Evolutionary conservation across 2,888 invertebrate species (phyloP), one percentile per base, ranked within the genome.

Genomic region (Blera fallax): DNA sequence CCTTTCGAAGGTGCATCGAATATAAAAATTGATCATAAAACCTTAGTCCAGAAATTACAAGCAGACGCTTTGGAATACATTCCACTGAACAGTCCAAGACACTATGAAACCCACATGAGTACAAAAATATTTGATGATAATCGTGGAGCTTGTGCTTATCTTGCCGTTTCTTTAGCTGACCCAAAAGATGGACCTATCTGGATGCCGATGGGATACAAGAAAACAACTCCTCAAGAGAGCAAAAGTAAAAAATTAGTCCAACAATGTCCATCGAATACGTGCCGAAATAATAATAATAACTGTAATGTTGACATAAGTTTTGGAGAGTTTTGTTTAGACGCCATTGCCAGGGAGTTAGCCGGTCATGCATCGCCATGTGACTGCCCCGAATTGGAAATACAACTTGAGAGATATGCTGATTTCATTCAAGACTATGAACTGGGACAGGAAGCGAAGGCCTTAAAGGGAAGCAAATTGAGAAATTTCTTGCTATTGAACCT

Each of bases 401-500:
- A 90, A 54, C 34, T 92, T 4, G 21, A 56, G 0, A 88, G 89
- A 1, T 92, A 90, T 87, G 85, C 88, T 0, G 54, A 87, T 0
- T 90, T 88, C 54, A 84, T 89, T 29, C 74, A 85, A 10, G 60
- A 79, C 0, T 81, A 89, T 60, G 78, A 84, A 1, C 65, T 88
- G 0, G 34, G 45, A 0, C 32, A 54, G 0, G 77, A 88, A 14
- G 50, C 67, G 0, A 65, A 64, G 0, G 65, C 83, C n/a, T 74
- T 89, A 16, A 29, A 50, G 0, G 67, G 78, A 10, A 48, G 32
- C n/a, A 81, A 87, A 43, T 78, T 89, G 37, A 89, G 92, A 5
- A 87, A 88, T 0, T 89, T 87, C 69, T 70, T 92, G 69, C 77
- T 92, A 21, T 43, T 91, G 8, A 89, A 89, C 24, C 87, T 92